phyloP scores from a whole-genome alignment of 2,113 vertebrate species.

The Nymphicus hollandicus region DNA sequence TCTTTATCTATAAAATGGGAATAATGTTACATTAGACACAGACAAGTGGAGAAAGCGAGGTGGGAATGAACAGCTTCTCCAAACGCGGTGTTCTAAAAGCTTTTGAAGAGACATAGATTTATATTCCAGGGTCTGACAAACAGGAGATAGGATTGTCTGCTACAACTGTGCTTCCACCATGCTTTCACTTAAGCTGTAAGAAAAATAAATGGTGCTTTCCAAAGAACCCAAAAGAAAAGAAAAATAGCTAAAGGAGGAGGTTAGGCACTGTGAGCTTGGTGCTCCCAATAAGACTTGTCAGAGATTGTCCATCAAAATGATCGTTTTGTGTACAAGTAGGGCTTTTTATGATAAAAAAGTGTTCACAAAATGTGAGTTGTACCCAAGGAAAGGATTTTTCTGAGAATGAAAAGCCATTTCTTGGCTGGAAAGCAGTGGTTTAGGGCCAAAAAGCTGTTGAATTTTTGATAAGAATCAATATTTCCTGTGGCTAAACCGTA shows the following conservation, averaged over 20 bases:
- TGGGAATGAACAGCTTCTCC: neutral
- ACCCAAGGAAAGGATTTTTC: neutral
- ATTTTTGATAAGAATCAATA: neutral
- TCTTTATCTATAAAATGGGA: neutral
- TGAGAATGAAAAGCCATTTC: neutral
- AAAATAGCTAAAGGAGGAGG: neutral
- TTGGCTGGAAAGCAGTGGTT: neutral
- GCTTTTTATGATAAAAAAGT: neutral
- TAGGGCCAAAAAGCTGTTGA: neutral
- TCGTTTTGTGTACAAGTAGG: neutral
- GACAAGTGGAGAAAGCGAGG: neutral
- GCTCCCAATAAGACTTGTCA: neutral
- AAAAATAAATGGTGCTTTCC: neutral
- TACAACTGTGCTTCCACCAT: neutral
- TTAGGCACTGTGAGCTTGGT: fast-evolving
- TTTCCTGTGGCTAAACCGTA: neutral
- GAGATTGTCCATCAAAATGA: neutral
- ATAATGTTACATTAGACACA: neutral
- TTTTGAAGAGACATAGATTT: neutral
- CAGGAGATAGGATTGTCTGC: neutral
- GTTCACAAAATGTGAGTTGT: neutral
- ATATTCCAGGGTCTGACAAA: neutral
- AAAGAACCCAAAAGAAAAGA: neutral
- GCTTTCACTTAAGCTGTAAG: neutral
- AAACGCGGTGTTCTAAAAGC: neutral